A percentile compares a stretch with the other conserved stretches of the same genome.
Evolutionary conservation across 1,140 invertebrate genomes (phyloP).

Genomic region (Sycophila sp.): DNA sequence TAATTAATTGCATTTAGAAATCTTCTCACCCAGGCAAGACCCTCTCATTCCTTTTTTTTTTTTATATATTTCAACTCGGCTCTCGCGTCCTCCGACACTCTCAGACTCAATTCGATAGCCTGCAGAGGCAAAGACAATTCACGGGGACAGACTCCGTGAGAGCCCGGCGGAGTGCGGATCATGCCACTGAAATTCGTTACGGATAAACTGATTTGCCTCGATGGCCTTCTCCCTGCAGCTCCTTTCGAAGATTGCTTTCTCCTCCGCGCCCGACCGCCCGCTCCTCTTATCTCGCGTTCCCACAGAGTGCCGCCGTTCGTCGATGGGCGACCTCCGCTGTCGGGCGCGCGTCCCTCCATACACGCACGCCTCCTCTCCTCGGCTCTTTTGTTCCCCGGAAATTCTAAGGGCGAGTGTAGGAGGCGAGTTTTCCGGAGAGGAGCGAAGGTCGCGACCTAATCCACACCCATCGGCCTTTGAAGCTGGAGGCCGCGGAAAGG

Average conservation of each 20-base stretch:
- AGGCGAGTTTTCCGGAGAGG: background rate
- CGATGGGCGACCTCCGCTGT: too few relatives aligned
- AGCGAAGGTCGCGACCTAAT: background rate
- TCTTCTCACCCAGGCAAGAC: background rate
- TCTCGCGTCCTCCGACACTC: background rate
- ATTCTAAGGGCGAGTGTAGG: background rate
- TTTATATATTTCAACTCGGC: background rate
- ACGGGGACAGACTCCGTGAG: background rate
- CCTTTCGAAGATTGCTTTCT: constrained; percentile 28
- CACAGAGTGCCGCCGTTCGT: background rate
- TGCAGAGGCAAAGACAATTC: constrained; percentile 22
- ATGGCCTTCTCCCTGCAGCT: background rate
- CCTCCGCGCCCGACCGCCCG: background rate
- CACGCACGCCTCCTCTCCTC: background rate
- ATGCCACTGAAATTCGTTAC: constrained; percentile 28
- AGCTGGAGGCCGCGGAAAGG: background rate
- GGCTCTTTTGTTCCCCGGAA: background rate
- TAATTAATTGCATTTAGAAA: background rate
- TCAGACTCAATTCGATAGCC: constrained; percentile 2
- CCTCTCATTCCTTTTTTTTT: background rate
- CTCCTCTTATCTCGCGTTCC: background rate
- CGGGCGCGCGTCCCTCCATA: too few relatives aligned
- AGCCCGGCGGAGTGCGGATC: constrained; percentile 18
- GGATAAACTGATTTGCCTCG: constrained; percentile 33
- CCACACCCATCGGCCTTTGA: background rate